Evolutionary conservation across 2,888 invertebrate genomes (phyloP).

Genomic region (Acrocyrtus sp.): DNA sequence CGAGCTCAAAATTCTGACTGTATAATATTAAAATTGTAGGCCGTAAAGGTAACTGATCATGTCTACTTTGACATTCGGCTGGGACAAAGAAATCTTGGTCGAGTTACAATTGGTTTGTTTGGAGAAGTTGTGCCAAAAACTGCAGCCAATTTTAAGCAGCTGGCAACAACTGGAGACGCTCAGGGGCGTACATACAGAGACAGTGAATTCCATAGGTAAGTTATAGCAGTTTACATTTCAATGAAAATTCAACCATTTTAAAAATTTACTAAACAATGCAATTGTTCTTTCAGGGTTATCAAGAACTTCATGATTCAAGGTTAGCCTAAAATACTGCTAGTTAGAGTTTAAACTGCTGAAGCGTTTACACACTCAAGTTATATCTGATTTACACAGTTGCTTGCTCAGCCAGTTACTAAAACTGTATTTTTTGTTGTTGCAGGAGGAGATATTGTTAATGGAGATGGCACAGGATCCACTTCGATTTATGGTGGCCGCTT

Average conservation of each 20-base stretch:
- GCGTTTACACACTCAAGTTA: too few relatives aligned
- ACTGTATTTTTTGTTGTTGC: too few relatives aligned
- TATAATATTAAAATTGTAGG: too few relatives aligned
- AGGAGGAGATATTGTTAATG: slow-evolving; percentile 86
- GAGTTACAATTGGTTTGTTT: slow-evolving; percentile 87
- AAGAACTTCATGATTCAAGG: slow-evolving; percentile 95
- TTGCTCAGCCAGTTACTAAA: too few relatives aligned
- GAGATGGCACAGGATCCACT: slow-evolving; percentile 84
- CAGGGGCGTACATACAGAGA: slow-evolving; percentile 74
- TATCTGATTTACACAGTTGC: too few relatives aligned
- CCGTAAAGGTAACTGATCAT: slow-evolving; percentile 68
- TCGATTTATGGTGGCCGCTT: slow-evolving; percentile 89
- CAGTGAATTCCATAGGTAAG: slow-evolving; percentile 79
- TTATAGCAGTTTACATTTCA: neutral
- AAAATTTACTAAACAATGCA: too few relatives aligned
- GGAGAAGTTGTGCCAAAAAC: slow-evolving; percentile 95
- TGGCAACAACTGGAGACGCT: slow-evolving; percentile 79
- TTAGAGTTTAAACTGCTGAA: too few relatives aligned
- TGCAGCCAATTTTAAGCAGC: slow-evolving; percentile 81
- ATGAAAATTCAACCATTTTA: too few relatives aligned
- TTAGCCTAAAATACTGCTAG: slow-evolving; percentile 18
- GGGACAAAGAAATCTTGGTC: slow-evolving; percentile 75
- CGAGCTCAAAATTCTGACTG: too few relatives aligned
- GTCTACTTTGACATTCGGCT: slow-evolving; percentile 88
- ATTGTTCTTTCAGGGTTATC: slow-evolving; percentile 80